Conservation (phyloP, 2,113 vertebrate genomes). For the Actenoides lindsayi region DNA sequence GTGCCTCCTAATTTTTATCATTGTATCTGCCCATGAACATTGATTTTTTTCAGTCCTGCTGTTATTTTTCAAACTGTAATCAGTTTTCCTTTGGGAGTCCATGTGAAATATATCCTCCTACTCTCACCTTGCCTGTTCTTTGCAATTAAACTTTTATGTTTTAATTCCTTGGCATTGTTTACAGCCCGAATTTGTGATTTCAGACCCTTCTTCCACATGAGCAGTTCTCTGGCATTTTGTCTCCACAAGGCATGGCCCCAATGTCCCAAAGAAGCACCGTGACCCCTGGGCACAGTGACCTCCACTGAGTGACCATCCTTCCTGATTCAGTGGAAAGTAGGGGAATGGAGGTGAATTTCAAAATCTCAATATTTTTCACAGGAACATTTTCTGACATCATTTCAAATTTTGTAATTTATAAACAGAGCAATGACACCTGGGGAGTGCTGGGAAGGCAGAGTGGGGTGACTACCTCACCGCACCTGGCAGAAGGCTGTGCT, state of each 20-base stretch:
- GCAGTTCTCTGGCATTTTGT: not conserved
- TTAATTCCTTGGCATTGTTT: not conserved
- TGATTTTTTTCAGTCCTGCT: not conserved
- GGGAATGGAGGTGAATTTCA: not conserved
- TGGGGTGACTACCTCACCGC: not conserved
- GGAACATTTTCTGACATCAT: not conserved
- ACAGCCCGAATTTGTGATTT: not conserved
- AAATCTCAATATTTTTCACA: not conserved
- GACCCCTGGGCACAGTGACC: not conserved
- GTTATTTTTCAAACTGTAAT: conserved; percentile 10
- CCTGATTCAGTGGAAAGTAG: not conserved
- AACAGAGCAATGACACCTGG: not conserved
- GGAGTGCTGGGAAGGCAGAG: not conserved
- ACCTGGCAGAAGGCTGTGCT: not conserved
- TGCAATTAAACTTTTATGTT: conserved; percentile 7
- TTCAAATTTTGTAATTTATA: not conserved
- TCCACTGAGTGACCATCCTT: not conserved
- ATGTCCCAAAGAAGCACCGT: not conserved
- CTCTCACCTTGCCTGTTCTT: not conserved
- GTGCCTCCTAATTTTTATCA: not conserved
- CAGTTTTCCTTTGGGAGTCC: not conserved
- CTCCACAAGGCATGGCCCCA: not conserved
- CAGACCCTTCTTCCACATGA: not conserved
- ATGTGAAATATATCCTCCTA: not conserved
- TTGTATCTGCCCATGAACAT: not conserved